These are phyloP conservation scores for Chionis minor DNA, from an alignment of 2,113 vertebrate species.

Conservation along the genomic window DNA sequence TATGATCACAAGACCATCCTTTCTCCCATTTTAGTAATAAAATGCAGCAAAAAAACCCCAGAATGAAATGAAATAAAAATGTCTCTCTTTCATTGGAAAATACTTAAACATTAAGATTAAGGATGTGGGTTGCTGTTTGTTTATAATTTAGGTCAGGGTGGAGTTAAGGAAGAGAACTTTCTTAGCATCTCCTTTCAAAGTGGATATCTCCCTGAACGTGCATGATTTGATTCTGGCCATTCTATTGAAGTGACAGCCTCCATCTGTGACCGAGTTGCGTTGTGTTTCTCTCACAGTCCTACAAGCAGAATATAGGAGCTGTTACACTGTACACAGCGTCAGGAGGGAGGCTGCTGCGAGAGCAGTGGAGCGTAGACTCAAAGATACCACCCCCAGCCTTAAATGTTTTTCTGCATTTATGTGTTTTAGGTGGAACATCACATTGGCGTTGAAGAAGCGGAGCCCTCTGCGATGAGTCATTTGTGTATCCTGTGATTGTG, in stretches of 20 bases:
- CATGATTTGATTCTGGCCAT: background rate
- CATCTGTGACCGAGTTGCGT: background rate
- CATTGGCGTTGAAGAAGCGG: background rate
- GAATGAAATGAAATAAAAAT: background rate
- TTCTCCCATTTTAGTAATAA: background rate
- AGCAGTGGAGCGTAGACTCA: background rate
- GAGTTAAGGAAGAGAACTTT: background rate
- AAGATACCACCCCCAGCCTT: background rate
- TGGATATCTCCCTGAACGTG: background rate
- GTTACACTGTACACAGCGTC: background rate
- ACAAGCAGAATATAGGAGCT: background rate
- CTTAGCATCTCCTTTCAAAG: background rate
- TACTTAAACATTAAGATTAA: background rate
- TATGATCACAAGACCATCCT: conserved; percentile 16
- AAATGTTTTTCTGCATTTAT: background rate
- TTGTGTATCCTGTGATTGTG: conserved; percentile 10
- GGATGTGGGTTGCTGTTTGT: background rate
- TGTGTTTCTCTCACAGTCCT: background rate
- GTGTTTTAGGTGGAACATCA: background rate
- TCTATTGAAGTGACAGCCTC: background rate
- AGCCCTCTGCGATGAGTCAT: background rate
- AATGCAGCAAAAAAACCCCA: background rate
- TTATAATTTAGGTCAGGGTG: background rate
- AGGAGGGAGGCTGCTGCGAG: background rate
- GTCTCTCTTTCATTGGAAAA: background rate